These are phyloP conservation scores for Cheiracanthium punctorium DNA, from an alignment of 2,888 invertebrate species.

Conservation along the genomic window DNA sequence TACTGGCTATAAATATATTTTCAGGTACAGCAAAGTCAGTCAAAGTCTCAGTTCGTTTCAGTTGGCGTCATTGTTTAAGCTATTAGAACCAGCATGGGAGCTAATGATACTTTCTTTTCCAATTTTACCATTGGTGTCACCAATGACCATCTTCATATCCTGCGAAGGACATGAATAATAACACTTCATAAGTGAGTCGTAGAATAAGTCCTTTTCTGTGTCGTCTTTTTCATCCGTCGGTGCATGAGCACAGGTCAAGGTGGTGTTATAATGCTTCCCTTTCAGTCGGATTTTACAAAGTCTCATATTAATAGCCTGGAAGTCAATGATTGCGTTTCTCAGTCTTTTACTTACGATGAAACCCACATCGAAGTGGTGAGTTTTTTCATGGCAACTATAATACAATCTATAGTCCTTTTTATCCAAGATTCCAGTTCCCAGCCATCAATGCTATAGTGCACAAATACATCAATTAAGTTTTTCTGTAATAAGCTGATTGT, in stretches of 20 bases:
- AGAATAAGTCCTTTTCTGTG: background rate
- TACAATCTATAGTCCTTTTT: no score
- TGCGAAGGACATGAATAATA: background rate
- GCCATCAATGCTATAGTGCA: no score
- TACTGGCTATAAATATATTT: constrained; percentile 17
- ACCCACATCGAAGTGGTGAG: no score
- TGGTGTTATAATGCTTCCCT: constrained; percentile 14
- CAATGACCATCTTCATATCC: no score
- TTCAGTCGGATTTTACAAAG: constrained; percentile 21
- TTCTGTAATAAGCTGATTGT: no score
- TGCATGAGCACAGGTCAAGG: no score
- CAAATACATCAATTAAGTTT: no score
- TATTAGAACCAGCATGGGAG: background rate
- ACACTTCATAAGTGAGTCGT: background rate
- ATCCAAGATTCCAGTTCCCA: no score
- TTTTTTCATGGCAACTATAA: no score
- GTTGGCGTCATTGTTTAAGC: background rate
- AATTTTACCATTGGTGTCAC: constrained; percentile 5
- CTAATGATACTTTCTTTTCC: background rate
- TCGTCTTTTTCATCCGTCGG: constrained; percentile 10
- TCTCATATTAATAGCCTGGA: constrained; percentile 10
- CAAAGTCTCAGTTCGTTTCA: constrained; percentile 16
- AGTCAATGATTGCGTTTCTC: no score
- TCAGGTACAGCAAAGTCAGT: constrained; percentile 12
- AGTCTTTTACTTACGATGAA: no score